Evolutionary conservation across 1,140 invertebrate genomes (phyloP).

Genomic region (Druon quercuslanigerum): DNA sequence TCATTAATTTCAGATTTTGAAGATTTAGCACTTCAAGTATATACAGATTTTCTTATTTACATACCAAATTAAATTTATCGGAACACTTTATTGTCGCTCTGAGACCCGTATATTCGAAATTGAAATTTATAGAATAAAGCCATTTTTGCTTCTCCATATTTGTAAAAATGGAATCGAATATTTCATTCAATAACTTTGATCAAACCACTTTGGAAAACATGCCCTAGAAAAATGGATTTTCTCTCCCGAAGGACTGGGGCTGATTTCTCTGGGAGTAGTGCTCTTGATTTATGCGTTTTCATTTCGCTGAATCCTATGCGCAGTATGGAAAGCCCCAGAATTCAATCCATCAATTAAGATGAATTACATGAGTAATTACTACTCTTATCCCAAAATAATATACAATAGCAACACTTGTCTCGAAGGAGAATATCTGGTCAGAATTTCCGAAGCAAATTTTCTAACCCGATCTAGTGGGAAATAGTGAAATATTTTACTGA

Average conservation of each 20-base stretch:
- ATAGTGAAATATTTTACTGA: too few species aligned
- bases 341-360: neutral
- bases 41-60: too few species aligned
- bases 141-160: neutral
- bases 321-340: neutral
- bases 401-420: neutral
- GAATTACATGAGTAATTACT: constrained; percentile 7
- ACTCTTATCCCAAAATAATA: neutral
- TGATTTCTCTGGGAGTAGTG: neutral
- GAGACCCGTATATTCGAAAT: too few species aligned
- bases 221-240: neutral
- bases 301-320: neutral
- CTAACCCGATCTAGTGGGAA: neutral
- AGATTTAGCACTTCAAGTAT: too few species aligned
- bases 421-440: neutral
- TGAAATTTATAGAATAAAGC: neutral
- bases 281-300: neutral
- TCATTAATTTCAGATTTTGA: too few species aligned
- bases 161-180: neutral
- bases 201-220: neutral
- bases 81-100: too few species aligned
- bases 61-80: too few species aligned
- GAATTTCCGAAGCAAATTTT: neutral
- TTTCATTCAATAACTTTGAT: neutral
- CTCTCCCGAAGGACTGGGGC: neutral